These are phyloP conservation scores for Branchellion lobata DNA, from an alignment of 2,888 invertebrate genomes.

Conservation along the genomic window DNA sequence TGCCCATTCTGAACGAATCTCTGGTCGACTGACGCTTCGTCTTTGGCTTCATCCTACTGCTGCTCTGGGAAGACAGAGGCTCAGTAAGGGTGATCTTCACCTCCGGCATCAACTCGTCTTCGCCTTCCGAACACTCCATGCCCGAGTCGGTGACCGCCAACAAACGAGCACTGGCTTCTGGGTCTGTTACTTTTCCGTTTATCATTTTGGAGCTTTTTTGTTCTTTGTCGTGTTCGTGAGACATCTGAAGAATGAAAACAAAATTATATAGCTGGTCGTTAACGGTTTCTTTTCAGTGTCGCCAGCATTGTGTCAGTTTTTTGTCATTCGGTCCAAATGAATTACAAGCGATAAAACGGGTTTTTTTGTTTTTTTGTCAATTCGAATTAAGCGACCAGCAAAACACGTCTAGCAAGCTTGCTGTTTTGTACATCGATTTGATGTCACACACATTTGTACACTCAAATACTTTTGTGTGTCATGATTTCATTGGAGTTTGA, in stretches of 20 bases:
- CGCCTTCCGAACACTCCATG: slow-evolving; percentile 35
- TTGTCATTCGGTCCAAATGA: too few species aligned
- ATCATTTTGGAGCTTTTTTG: slow-evolving; percentile 23
- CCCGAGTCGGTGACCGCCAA: slow-evolving; percentile 38
- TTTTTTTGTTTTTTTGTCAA: too few species aligned
- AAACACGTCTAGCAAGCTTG: not conserved
- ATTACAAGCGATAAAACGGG: not conserved
- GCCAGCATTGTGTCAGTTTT: too few species aligned
- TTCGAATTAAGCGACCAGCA: too few species aligned
- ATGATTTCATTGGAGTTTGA: too few species aligned
- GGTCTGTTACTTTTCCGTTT: slow-evolving; percentile 37
- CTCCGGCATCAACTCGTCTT: slow-evolving; percentile 3
- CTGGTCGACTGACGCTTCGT: slow-evolving; percentile 31
- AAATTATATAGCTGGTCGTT: slow-evolving; percentile 1
- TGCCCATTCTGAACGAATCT: slow-evolving; percentile 25
- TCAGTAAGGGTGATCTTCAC: slow-evolving; percentile 37
- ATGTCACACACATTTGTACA: too few species aligned
- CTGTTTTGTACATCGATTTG: too few species aligned
- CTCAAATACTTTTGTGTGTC: too few species aligned
- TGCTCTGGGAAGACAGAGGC: not conserved
- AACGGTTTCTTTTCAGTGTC: not conserved
- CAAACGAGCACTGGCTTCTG: slow-evolving; percentile 38
- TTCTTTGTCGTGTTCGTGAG: not conserved
- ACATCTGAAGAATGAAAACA: not conserved
- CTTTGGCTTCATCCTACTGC: not conserved